These are phyloP conservation scores for Punctoribates punctum DNA, from an alignment of 2,888 invertebrate genomes.

Conservation along the genomic window DNA sequence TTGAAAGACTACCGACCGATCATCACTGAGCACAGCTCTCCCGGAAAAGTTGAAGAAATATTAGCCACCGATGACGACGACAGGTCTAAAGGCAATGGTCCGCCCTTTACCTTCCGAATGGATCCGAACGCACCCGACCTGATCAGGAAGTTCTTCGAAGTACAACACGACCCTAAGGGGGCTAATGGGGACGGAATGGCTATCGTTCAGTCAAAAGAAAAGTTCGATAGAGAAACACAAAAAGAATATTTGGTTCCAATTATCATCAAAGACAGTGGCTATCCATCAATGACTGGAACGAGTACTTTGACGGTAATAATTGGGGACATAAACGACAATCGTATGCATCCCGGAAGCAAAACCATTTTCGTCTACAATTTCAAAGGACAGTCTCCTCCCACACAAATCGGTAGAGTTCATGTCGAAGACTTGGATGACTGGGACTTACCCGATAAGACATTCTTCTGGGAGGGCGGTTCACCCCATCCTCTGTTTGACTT, in stretches of 20 bases:
- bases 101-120: slow-evolving; percentile 90
- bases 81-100: slow-evolving; percentile 88
- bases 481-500: slow-evolving; percentile 77
- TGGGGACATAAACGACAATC: slow-evolving; percentile 96
- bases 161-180: slow-evolving; percentile 94
- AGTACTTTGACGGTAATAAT: slow-evolving; percentile 93
- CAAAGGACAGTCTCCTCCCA: slow-evolving; percentile 69
- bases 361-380: slow-evolving; percentile 96
- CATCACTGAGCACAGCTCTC: slow-evolving; percentile 84
- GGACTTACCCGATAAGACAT: slow-evolving; percentile 96
- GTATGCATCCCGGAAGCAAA: slow-evolving; percentile 96
- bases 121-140: slow-evolving; percentile 91
- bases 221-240: slow-evolving; percentile 91
- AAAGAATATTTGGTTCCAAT: slow-evolving; percentile 96
- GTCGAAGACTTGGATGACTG: slow-evolving; percentile 97
- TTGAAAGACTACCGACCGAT: slow-evolving; percentile 81
- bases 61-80: slow-evolving; percentile 91
- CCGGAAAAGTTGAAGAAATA: slow-evolving; percentile 85
- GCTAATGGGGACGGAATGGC: slow-evolving; percentile 98
- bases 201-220: slow-evolving; percentile 84
- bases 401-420: slow-evolving; percentile 89
- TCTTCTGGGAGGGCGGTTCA: slow-evolving; percentile 84
- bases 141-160: slow-evolving; percentile 88
- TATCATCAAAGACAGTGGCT: slow-evolving; percentile 93
- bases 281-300: slow-evolving; percentile 93